Evolutionary conservation across 2,888 invertebrate genomes (phyloP).

Genomic region (Pollenia amentaria): DNA sequence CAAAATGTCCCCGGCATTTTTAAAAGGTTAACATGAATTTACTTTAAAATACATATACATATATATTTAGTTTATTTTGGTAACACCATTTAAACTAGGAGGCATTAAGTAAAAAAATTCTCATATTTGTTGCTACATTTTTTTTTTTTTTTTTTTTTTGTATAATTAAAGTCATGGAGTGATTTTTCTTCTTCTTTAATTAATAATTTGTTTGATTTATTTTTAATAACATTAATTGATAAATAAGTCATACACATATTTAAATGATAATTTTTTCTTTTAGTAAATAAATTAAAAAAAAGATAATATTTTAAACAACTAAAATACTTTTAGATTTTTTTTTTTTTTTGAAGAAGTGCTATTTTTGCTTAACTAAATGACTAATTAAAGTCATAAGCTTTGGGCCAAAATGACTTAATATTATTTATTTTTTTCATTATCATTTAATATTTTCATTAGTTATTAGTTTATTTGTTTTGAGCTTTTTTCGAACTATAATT

Average conservation of each 20-base stretch:
- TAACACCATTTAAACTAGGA: conserved; percentile 41
- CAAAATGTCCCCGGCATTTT: neutral
- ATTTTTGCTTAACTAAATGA: conserved; percentile 62
- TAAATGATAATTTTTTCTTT: conserved; percentile 41
- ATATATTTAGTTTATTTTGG: conserved; percentile 37
- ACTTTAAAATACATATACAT: neutral
- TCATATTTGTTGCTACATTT: conserved; percentile 20
- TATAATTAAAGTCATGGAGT: conserved; percentile 73
- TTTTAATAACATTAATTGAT: conserved; percentile 79
- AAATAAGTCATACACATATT: conserved; percentile 78
- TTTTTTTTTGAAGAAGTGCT: neutral
- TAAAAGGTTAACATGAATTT: conserved; percentile 31
- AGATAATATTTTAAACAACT: conserved; percentile 42
- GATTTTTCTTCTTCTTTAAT: conserved; percentile 68
- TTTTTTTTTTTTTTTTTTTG: conserved; percentile 8
- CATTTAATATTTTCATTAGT: conserved; percentile 50
- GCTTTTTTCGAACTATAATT: conserved; percentile 7
- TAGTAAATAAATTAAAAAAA: conserved; percentile 46
- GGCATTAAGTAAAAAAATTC: conserved; percentile 22
- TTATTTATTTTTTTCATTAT: neutral
- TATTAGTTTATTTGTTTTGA: conserved; percentile 10
- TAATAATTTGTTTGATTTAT: conserved; percentile 77
- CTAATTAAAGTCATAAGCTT: conserved; percentile 69
- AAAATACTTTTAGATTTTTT: neutral
- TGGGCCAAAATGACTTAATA: neutral